Conservation (phyloP, 1,140 invertebrate genomes). For the Nasonia giraulti region DNA sequence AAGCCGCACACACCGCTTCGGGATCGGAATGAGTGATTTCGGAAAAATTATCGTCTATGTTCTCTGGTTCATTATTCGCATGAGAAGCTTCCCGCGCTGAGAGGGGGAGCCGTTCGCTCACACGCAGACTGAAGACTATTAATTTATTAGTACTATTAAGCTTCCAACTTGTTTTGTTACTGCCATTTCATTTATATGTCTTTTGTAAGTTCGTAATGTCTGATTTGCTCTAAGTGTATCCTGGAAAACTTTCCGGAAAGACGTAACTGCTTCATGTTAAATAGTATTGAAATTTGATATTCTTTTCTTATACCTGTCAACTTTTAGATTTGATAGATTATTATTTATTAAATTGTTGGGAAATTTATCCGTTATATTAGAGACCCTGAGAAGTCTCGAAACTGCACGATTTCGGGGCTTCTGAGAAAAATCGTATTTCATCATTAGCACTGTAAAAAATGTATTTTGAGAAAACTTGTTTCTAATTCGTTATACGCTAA, state of each 20-base stretch:
- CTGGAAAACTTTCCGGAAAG: conserved; percentile 4
- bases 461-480: conserved; percentile 42
- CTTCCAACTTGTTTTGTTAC: conserved; percentile 38
- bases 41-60: conserved; percentile 12
- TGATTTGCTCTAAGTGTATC: not conserved
- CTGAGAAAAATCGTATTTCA: not conserved
- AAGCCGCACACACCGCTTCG: conserved; percentile 66
- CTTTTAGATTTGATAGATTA: conserved; percentile 41
- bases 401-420: not conserved
- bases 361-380: conserved; percentile 41
- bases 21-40: conserved; percentile 66
- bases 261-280: conserved; percentile 22
- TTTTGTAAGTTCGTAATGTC: not conserved
- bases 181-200: not conserved
- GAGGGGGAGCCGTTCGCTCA: not conserved
- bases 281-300: conserved; percentile 37
- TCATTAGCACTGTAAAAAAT: conserved; percentile 3
- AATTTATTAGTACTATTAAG: not conserved
- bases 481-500: conserved; percentile 38
- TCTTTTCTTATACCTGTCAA: conserved; percentile 6
- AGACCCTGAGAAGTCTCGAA: not conserved
- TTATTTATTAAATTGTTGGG: conserved; percentile 46
- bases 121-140: conserved; percentile 10
- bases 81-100: not conserved
- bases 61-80: conserved; percentile 18